Evolutionary conservation across 2,113 vertebrate species (phyloP).

Genomic region (Podarcis cretensis): DNA sequence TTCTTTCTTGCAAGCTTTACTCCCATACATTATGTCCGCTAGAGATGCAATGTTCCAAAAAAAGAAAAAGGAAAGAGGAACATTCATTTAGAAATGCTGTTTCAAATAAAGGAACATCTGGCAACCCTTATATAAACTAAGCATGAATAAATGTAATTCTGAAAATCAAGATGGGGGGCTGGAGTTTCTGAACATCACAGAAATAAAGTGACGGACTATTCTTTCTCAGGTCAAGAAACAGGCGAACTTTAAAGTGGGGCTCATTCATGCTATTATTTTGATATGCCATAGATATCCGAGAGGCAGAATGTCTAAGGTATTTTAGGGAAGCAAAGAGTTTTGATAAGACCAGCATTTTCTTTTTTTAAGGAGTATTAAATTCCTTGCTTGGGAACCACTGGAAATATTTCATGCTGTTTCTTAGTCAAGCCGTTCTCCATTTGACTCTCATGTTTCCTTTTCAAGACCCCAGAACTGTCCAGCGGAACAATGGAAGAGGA

Average conservation of each 20-base stretch:
- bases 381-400: not conserved
- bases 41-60: not conserved
- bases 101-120: constrained; percentile 30
- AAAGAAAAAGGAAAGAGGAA: not conserved
- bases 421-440: not conserved
- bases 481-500: not conserved
- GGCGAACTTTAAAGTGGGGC: not conserved
- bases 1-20: not conserved
- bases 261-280: not conserved
- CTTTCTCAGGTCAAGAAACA: not conserved
- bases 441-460: not conserved
- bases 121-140: not conserved
- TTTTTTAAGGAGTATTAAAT: not conserved
- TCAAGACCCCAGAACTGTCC: not conserved
- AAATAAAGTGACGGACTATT: not conserved
- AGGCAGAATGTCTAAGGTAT: not conserved
- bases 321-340: not conserved
- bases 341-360: not conserved
- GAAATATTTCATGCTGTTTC: not conserved
- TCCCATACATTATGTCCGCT: not conserved
- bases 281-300: not conserved
- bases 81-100: constrained; percentile 9
- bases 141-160: not conserved
- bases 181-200: not conserved
- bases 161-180: not conserved